Evolutionary conservation across 2,888 invertebrate species (phyloP).

Genomic region (Diachrysia chrysitis): DNA sequence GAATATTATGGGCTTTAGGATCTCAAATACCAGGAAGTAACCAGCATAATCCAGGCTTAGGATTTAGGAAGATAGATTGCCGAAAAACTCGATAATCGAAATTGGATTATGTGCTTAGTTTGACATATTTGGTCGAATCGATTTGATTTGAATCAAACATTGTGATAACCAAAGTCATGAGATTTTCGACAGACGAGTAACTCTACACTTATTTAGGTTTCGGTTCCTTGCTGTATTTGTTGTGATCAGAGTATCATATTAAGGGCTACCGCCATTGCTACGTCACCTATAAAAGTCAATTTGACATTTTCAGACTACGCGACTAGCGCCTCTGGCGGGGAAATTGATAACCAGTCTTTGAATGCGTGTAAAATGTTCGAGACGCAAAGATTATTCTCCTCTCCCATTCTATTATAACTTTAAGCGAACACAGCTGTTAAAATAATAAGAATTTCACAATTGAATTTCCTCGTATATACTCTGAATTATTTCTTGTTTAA

Average conservation of each 20-base stretch:
- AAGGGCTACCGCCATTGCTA: too few relatives aligned
- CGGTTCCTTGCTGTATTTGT: too few relatives aligned
- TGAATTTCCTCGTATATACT: neutral
- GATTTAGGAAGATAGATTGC: neutral
- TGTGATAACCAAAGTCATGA: neutral
- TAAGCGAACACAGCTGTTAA: neutral
- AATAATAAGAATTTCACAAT: neutral
- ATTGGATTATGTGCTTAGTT: slow-evolving; percentile 1
- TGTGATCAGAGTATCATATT: too few relatives aligned
- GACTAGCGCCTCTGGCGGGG: too few relatives aligned
- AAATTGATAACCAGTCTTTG: too few relatives aligned
- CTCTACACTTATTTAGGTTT: too few relatives aligned
- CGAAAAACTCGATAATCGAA: neutral
- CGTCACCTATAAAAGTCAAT: too few relatives aligned
- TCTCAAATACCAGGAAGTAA: neutral
- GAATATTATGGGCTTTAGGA: neutral
- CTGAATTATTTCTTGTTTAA: neutral
- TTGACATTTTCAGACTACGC: too few relatives aligned
- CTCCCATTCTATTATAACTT: too few relatives aligned
- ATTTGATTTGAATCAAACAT: neutral
- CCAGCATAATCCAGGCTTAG: neutral
- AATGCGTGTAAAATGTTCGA: too few relatives aligned
- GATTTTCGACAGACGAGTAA: too few relatives aligned
- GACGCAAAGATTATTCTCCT: too few relatives aligned
- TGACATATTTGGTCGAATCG: neutral